These are phyloP conservation scores for Oceanites oceanicus DNA, from an alignment of 2,113 vertebrate species.

Conservation along the genomic window DNA sequence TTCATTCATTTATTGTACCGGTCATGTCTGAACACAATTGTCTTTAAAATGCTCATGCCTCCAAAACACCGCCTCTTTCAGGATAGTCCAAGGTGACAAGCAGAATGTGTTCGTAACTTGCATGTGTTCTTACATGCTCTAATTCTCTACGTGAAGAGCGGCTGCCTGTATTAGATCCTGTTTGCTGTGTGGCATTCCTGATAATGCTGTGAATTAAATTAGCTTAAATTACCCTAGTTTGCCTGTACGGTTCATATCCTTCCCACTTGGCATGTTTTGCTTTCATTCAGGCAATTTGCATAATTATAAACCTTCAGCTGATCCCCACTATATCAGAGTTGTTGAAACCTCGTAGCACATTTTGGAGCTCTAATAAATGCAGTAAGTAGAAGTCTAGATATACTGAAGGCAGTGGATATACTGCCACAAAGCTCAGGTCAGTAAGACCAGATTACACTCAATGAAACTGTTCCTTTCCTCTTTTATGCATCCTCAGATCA, in stretches of 20 bases:
- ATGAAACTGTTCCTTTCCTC: not conserved
- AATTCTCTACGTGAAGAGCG: not conserved
- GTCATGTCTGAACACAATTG: not conserved
- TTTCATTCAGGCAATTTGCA: not conserved
- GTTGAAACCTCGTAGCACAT: not conserved
- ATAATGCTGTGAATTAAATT: not conserved
- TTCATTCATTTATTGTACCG: not conserved
- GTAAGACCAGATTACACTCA: not conserved
- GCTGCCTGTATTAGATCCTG: not conserved
- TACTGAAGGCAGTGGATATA: not conserved
- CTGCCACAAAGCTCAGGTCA: not conserved
- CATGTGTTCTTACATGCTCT: not conserved
- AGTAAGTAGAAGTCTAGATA: not conserved
- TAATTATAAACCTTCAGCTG: not conserved
- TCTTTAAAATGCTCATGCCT: not conserved
- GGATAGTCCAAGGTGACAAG: not conserved
- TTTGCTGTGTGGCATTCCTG: not conserved
- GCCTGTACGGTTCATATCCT: not conserved
- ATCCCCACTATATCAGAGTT: not conserved
- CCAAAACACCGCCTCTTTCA: not conserved
- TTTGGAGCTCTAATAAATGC: not conserved
- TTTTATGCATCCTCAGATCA: not conserved
- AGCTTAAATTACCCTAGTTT: not conserved
- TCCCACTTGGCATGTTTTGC: not conserved
- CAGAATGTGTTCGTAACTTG: not conserved